phyloP scores from a whole-genome alignment of 1,140 invertebrate genomes.

The Pachypsylla venusta region DNA sequence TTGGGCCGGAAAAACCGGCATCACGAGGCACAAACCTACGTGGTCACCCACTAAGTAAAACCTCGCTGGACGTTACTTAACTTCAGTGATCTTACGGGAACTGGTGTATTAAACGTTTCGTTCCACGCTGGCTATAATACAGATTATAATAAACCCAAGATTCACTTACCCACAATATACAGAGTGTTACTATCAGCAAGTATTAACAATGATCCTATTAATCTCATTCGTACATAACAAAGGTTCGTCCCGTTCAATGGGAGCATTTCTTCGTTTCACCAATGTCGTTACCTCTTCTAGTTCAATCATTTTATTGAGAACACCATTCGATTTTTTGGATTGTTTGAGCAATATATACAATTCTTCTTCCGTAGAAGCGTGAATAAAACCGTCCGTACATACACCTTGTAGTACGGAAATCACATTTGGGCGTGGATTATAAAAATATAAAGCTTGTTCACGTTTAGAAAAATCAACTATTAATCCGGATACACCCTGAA shows the following conservation, averaged over 20 bases:
- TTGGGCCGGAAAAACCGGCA: no score
- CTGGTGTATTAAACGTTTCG: no score
- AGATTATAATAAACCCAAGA: no score
- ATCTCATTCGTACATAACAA: neutral
- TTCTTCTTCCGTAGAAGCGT: slow-evolving; percentile 24
- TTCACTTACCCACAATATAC: no score
- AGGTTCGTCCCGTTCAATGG: neutral
- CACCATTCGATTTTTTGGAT: neutral
- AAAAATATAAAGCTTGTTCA: slow-evolving; percentile 46
- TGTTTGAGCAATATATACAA: neutral
- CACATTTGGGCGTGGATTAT: slow-evolving; percentile 39
- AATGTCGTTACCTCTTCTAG: neutral
- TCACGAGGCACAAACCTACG: no score
- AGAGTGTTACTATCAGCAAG: no score
- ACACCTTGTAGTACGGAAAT: slow-evolving; percentile 39
- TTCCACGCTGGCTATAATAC: no score
- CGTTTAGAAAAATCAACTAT: slow-evolving; percentile 51
- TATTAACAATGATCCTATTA: neutral
- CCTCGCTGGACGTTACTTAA: no score
- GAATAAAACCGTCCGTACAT: slow-evolving; percentile 39
- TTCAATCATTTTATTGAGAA: neutral
- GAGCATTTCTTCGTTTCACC: neutral
- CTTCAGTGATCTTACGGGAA: no score
- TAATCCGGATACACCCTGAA: slow-evolving; percentile 50
- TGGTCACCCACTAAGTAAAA: no score